phyloP scores from a whole-genome alignment of 2,888 invertebrate species.

The Listrodromus nycthemerus region DNA sequence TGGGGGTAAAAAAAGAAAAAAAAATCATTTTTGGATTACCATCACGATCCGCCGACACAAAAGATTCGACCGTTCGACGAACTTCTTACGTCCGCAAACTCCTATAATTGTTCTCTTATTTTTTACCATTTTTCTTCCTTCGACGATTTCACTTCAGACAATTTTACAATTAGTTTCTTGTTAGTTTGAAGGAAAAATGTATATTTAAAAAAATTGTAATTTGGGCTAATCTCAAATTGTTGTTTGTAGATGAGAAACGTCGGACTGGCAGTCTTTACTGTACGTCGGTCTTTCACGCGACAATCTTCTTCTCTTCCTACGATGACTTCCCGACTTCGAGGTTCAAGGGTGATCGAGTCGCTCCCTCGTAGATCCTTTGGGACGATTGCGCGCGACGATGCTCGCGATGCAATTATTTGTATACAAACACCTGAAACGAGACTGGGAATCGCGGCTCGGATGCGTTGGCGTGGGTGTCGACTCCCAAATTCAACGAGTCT shows the following conservation, averaged over 20 bases:
- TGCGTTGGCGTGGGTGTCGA: slow-evolving; percentile 31
- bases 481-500: slow-evolving; percentile 25
- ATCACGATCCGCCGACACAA: neutral
- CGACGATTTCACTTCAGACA: neutral
- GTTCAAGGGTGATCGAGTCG: slow-evolving; percentile 31
- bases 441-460: neutral
- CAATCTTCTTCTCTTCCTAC: slow-evolving; percentile 10
- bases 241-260: neutral
- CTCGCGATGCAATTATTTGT: neutral
- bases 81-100: neutral
- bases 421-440: neutral
- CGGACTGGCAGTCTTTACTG: neutral
- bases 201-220: no score
- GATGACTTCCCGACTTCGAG: slow-evolving; percentile 9
- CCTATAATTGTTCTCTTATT: no score
- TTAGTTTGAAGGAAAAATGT: no score
- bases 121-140: no score
- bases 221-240: no score
- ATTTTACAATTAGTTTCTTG: no score
- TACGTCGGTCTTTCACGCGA: slow-evolving; percentile 12
- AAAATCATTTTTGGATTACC: neutral
- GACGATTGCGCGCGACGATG: slow-evolving; percentile 4
- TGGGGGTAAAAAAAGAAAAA: neutral
- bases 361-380: slow-evolving; percentile 7
- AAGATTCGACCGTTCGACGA: neutral